Conservation (phyloP, 2,113 vertebrate species). For the Equus quagga region DNA sequence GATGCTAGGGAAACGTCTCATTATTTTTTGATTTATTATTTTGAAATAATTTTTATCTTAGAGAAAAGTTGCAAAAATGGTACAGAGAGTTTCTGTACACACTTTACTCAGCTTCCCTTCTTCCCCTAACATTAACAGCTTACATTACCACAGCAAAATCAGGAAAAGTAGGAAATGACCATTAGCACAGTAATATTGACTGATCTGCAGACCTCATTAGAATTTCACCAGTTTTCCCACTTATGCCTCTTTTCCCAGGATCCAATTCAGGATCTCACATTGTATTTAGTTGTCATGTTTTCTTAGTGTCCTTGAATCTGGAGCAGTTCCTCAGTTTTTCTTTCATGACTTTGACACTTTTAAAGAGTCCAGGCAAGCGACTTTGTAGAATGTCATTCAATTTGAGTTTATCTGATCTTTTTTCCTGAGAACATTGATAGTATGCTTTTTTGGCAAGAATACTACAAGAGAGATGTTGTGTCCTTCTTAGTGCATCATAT, state of each 20-base stretch:
- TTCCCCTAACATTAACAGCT: background rate
- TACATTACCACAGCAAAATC: background rate
- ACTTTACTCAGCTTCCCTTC: background rate
- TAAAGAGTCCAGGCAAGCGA: background rate
- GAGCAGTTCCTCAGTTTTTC: background rate
- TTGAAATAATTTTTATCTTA: conserved; percentile 29
- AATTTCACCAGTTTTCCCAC: background rate
- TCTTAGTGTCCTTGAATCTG: conserved; percentile 15
- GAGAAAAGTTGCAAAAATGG: background rate
- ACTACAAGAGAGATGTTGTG: background rate
- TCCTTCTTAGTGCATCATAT: background rate
- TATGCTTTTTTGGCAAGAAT: background rate
- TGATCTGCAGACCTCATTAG: background rate
- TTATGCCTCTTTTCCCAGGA: background rate
- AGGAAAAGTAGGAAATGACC: background rate
- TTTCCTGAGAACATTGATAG: background rate
- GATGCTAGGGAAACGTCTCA: background rate
- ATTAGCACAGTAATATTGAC: background rate
- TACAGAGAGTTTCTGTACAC: background rate
- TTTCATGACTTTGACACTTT: background rate
- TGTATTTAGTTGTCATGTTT: background rate
- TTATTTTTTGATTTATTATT: conserved; percentile 25
- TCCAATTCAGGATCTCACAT: background rate
- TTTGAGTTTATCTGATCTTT: background rate
- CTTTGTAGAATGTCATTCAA: background rate